Base-by-base conservation (phyloP, 2,797 vertebrate genomes). In the Mormyrus proboscirostris region DNA sequence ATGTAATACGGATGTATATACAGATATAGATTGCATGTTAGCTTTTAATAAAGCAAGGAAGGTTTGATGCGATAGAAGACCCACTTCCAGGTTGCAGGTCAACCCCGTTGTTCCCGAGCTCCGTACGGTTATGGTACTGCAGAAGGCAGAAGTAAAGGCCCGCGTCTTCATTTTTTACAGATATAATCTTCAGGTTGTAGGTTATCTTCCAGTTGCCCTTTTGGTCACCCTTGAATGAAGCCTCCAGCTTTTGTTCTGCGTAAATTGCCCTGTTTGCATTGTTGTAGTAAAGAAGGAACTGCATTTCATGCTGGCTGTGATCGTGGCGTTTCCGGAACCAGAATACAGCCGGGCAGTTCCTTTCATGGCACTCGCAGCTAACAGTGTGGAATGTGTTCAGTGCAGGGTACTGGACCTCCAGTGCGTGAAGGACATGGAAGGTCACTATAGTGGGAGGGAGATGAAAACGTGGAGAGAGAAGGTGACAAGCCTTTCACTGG, bases 221-320 rank as follows among this genome's bases (percentile, higher is more conserved):
- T 22, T 2, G 53, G n/a, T 51, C 22, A 19, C 62, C 47, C 50
- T 89, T 89, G 87, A 88, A 65, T 12, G 10, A 49, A 38, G 49
- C 4, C 3, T 2, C 1, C 22, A 57, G n/a, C 16, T 33, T 65
- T 0, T 0, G 6, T 22, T 49, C 44, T 3, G 2, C n/a, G 47
- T 87, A 87, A 1, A 25, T 22, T 38, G 2, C 2, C 10, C 50
- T 33, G 14, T 89, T 85, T 1, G 83, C 85, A 29, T 57, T 16
- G 84, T 87, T 89, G 89, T 73, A 86, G 84, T 87, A 87, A n/a
- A 87, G 49, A 33, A 89, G 89, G 85, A 79, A 87, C 9, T 76
- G 62, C 44, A 87, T 33, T 44, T 55, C 14, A 33, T 25, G 4
- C 3, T 47, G 29, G 3, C 19, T 8, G 6, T 10, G 9, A 9